Conservation (phyloP, 2,113 vertebrate genomes). For the Galemys pyrenaicus region DNA sequence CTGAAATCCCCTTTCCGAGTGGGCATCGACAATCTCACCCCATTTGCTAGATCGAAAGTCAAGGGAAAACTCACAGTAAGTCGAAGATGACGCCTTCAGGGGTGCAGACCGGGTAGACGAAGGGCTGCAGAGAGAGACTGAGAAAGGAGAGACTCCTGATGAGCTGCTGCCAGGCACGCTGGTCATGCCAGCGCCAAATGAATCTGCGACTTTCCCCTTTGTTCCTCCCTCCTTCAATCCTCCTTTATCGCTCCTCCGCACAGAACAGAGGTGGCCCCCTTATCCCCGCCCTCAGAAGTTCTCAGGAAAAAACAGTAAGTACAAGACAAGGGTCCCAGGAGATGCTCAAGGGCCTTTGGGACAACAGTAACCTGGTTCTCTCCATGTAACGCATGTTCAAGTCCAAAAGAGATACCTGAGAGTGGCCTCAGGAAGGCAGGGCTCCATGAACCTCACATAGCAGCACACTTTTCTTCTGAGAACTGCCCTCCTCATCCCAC, state of each 20-base stretch:
- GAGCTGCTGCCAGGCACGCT: background rate
- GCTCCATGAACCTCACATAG: background rate
- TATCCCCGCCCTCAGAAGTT: background rate
- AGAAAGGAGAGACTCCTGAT: conserved; percentile 23
- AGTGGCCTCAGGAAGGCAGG: background rate
- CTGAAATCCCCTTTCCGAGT: background rate
- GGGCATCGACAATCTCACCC: background rate
- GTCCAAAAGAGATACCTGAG: background rate
- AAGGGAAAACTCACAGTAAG: conserved; percentile 90
- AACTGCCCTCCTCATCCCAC: background rate
- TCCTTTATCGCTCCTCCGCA: background rate
- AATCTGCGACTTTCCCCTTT: background rate
- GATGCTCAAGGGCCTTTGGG: background rate
- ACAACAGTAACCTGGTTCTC: background rate
- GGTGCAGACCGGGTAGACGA: conserved; percentile 96
- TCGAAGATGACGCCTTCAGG: conserved; percentile 95
- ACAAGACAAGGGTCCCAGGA: background rate
- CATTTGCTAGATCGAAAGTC: background rate
- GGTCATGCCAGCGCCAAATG: background rate
- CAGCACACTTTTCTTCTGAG: background rate
- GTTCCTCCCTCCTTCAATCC: background rate
- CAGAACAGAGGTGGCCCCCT: background rate
- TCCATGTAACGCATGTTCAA: background rate
- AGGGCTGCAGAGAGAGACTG: conserved; percentile 97
- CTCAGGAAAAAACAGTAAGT: background rate